These are phyloP conservation scores for Naso thynnoides DNA, from an alignment of 2,797 vertebrate genomes.

Conservation along the genomic window DNA sequence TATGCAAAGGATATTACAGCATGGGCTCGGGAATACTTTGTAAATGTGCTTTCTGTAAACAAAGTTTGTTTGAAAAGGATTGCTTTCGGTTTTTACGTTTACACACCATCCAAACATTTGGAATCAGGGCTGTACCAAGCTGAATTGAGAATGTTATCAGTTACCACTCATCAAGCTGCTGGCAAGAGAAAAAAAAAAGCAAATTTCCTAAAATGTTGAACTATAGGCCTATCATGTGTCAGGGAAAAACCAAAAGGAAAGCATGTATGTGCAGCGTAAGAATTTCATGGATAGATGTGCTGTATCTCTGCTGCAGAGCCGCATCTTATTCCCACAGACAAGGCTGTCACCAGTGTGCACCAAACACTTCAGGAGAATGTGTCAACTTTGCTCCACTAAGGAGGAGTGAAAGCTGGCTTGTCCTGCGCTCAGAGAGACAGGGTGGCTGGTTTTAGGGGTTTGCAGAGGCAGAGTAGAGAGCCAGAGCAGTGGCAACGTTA, in stretches of 20 bases:
- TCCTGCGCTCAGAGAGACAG: constrained; percentile 50
- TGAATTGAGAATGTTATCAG: neutral
- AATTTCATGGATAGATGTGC: constrained; percentile 27
- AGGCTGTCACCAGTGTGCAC: constrained; percentile 65
- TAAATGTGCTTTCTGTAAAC: no score
- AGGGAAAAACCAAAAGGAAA: constrained; percentile 10
- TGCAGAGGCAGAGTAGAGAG: constrained; percentile 57
- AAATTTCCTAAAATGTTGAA: constrained; percentile 17
- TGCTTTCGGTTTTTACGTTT: no score
- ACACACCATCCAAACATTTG: no score
- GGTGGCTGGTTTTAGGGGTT: constrained; percentile 37
- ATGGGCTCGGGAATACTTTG: no score
- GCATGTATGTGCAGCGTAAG: neutral
- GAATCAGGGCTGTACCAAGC: neutral
- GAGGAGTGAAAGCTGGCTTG: constrained; percentile 37
- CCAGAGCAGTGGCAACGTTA: constrained; percentile 74
- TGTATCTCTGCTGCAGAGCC: constrained; percentile 21
- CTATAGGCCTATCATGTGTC: constrained; percentile 5
- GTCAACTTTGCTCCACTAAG: constrained; percentile 77
- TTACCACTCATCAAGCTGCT: constrained; percentile 4
- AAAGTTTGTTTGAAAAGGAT: no score
- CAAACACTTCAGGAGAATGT: constrained; percentile 69
- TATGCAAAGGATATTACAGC: no score
- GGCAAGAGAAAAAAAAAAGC: neutral
- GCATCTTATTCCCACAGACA: constrained; percentile 58